Evolutionary conservation across 2,888 invertebrate species (phyloP), one percentile per base, ranked within the genome.

Genomic region (Pinctada fucata): DNA sequence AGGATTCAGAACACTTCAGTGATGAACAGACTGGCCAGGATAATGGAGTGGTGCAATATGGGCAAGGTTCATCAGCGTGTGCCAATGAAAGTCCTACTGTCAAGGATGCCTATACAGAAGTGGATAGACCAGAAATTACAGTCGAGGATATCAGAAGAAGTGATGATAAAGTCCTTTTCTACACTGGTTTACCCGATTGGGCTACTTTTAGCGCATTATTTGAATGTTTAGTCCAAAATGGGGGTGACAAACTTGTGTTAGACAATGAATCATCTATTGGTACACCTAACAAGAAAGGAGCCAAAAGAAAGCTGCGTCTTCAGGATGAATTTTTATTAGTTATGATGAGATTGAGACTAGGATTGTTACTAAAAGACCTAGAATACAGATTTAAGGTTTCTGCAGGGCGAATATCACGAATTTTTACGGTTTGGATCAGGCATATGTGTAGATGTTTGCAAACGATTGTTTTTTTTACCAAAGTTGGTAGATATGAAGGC

Each of bases 291-390:
- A 8, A 48, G 8, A n/a, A n/a, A n/a, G 73, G 73, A n/a, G 31
- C 10, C 0, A 68, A 72, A 10, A 70, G 67, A 51, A 80, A 78
- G 48, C 49, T 81, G 1, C 52, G 76, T 3, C 45, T 45, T 2
- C 47, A 72, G 5, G 77, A 80, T 71, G 78, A 78, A 50, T 80
- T 80, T 68, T 47, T 80, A 0, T 10, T 80, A 47, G 80, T 77
- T 2, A 71, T 77, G 71, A 75, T 80, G 78, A 75, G 80, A 72
- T 49, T 78, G 3, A 48, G 79, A 63, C 45, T 81, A 6, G 79
- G 79, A 5, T 64, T 79, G 63, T 45, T 79, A 0, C 51, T 76
- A 31, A 79, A 76, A 45, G 79, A 81, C 65, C 64, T 81, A 47
- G 68, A 74, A 67, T 76, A 75, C 48, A 52, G 79, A 63, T 81